Conservation (phyloP, 2,797 vertebrate species). For the Salarias fasciatus region DNA sequence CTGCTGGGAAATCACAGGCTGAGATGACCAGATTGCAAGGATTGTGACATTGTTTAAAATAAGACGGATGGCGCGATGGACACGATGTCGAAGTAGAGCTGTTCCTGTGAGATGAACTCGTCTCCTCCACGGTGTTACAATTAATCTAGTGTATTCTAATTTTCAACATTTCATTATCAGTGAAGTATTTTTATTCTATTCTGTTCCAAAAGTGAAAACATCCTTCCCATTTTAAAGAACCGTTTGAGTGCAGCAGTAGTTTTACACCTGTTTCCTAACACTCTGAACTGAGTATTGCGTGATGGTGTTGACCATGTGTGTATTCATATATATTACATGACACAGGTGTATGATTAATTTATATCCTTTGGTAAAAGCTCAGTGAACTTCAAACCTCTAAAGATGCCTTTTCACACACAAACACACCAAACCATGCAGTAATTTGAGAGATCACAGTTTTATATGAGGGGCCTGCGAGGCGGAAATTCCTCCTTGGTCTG, state of each 20-base stretch:
- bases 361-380: not conserved
- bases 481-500: too few relatives aligned
- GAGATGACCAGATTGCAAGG: not conserved
- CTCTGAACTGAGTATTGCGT: not conserved
- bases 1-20: conserved; percentile 3
- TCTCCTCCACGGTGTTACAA: not conserved
- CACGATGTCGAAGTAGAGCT: not conserved
- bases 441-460: not conserved
- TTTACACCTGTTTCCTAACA: not conserved
- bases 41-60: not conserved
- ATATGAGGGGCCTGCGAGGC: too few relatives aligned
- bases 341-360: not conserved
- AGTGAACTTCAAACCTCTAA: not conserved
- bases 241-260: too few relatives aligned
- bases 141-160: not conserved
- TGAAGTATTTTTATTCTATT: too few relatives aligned
- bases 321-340: not conserved
- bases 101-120: not conserved
- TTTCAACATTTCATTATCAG: too few relatives aligned
- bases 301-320: not conserved
- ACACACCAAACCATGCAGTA: too few relatives aligned
- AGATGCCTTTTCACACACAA: not conserved
- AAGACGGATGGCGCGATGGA: not conserved
- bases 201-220: too few relatives aligned
- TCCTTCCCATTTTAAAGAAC: not conserved